phyloP scores from a whole-genome alignment of 1,140 invertebrate genomes.

The Oryzaephilus surinamensis region DNA sequence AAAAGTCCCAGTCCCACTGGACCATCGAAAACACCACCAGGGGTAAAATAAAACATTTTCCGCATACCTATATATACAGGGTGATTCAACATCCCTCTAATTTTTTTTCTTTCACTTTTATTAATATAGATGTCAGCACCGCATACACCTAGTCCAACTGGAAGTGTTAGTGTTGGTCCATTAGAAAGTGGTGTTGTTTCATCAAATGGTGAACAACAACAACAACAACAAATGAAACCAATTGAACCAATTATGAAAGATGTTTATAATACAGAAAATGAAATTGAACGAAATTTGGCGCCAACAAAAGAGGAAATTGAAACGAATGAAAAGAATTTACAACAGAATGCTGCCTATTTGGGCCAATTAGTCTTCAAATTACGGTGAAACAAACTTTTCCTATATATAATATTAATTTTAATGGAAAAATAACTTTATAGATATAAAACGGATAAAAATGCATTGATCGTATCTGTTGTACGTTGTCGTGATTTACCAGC shows the following conservation, averaged over 20 bases:
- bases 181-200: conserved; percentile 34
- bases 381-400: conserved; percentile 39
- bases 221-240: conserved; percentile 33
- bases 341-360: conserved; percentile 48
- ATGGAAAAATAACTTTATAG: conserved; percentile 37
- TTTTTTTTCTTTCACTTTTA: conserved; percentile 2
- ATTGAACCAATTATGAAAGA: conserved; percentile 38
- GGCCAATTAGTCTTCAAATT: conserved; percentile 81
- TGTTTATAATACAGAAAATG: conserved; percentile 40
- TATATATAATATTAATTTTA: not conserved
- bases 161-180: conserved; percentile 23
- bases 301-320: conserved; percentile 50
- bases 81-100: not conserved
- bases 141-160: conserved; percentile 33
- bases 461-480: conserved; percentile 82
- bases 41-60: conserved; percentile 23
- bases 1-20: conserved; percentile 79
- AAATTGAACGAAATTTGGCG: conserved; percentile 33
- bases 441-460: conserved; percentile 80
- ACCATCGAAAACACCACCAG: conserved; percentile 39
- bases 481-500: conserved; percentile 74
- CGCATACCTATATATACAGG: no score
- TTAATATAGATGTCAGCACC: conserved; percentile 28
- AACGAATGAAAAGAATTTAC: conserved; percentile 49
- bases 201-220: conserved; percentile 21